These are phyloP conservation scores for Lepus americanus DNA, from an alignment of 2,113 vertebrate species.

Conservation along the genomic window DNA sequence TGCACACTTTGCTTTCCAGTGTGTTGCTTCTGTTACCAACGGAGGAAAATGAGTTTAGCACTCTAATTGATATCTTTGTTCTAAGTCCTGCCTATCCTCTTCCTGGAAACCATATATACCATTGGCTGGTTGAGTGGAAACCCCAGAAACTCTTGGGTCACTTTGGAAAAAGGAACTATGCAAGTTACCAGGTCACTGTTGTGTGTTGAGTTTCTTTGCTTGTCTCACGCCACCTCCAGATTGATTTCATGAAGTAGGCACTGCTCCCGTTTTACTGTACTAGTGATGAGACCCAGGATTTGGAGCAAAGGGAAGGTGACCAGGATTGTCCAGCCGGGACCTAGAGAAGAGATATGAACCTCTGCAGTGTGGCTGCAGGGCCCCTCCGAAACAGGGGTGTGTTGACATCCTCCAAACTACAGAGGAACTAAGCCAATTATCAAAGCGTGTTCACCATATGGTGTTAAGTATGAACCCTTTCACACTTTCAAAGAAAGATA, in stretches of 20 bases:
- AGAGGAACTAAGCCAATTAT: not conserved
- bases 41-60: not conserved
- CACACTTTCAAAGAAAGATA: slow-evolving; percentile 24
- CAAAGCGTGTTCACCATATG: not conserved
- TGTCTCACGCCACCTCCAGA: not conserved
- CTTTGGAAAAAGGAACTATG: not conserved
- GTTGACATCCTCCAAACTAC: not conserved
- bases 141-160: not conserved
- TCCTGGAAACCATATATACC: not conserved
- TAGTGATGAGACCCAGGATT: not conserved
- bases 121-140: not conserved
- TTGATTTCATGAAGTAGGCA: not conserved
- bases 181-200: not conserved
- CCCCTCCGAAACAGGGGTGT: not conserved
- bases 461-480: not conserved
- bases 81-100: not conserved
- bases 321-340: not conserved
- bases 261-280: not conserved
- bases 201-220: not conserved
- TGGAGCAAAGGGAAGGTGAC: not conserved
- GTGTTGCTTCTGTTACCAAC: not conserved
- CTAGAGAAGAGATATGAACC: not conserved
- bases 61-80: not conserved
- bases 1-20: not conserved
- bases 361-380: not conserved